These are phyloP conservation scores for Hylaea fasciaria DNA, from an alignment of 2,888 invertebrate genomes.

Conservation along the genomic window DNA sequence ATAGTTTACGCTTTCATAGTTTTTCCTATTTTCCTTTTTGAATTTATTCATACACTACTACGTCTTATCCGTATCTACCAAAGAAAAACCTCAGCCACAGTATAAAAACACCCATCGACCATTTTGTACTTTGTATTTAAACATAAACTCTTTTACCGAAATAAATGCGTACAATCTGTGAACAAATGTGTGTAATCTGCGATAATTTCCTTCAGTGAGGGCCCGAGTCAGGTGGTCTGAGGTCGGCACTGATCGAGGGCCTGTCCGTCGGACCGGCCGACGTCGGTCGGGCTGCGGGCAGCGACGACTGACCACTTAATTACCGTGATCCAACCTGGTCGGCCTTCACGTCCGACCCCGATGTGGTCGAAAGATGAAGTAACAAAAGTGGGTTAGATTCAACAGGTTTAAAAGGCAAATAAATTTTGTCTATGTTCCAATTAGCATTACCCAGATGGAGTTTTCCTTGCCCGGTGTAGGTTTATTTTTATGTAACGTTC, in stretches of 20 bases:
- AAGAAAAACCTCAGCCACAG: too few species aligned
- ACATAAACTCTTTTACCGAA: too few species aligned
- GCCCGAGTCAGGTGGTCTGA: conserved; percentile 15
- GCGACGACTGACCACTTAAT: conserved; percentile 25
- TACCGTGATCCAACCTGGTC: conserved; percentile 18
- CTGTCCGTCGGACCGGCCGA: conserved; percentile 10
- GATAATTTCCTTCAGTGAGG: conserved; percentile 19
- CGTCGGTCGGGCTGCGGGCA: conserved; percentile 14
- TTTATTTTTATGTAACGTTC: too few species aligned
- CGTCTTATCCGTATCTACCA: too few species aligned
- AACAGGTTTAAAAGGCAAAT: neutral
- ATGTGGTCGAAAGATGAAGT: conserved; percentile 7
- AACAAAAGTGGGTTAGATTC: neutral
- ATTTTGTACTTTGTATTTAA: neutral
- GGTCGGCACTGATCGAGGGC: conserved; percentile 22
- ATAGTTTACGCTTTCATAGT: too few species aligned
- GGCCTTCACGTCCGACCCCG: neutral
- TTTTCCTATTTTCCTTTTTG: too few species aligned
- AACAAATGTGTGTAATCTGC: conserved; percentile 24
- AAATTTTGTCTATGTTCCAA: neutral
- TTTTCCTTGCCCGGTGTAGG: too few species aligned
- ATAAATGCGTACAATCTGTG: conserved; percentile 15
- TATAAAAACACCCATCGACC: too few species aligned
- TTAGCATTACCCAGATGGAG: neutral
- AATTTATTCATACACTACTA: too few species aligned